phyloP scores from a whole-genome alignment of 1,140 invertebrate species.

The Onthophagus taurus region DNA sequence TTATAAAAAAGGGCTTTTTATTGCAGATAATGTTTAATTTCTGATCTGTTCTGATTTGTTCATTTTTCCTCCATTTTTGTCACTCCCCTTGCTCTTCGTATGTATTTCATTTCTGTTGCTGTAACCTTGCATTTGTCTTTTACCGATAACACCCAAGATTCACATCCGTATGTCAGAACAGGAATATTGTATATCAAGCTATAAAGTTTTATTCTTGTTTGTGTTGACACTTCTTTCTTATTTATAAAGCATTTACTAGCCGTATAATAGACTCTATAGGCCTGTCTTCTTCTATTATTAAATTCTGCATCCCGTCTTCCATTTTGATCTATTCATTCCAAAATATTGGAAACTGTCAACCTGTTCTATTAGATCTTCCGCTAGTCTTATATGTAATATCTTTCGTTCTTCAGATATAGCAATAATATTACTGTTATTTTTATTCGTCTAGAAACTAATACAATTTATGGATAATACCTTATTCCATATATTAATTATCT shows the following conservation, averaged over 20 bases:
- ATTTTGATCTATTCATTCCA: neutral
- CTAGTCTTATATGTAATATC: neutral
- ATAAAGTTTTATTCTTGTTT: neutral
- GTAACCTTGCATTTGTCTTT: constrained; percentile 6
- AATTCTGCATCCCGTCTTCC: constrained; percentile 1
- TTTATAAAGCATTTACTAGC: neutral
- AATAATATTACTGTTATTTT: neutral
- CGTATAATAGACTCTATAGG: neutral
- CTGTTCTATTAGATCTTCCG: neutral
- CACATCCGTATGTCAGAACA: constrained; percentile 8
- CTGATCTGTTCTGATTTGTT: neutral
- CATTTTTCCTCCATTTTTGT: constrained; percentile 4
- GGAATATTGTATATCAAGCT: too few species aligned
- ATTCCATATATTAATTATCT: neutral
- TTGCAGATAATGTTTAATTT: too few species aligned
- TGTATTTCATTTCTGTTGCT: constrained; percentile 13
- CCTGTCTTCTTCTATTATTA: neutral
- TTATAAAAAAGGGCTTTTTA: too few species aligned
- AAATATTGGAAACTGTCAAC: constrained; percentile 5
- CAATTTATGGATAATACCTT: neutral
- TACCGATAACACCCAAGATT: constrained; percentile 3
- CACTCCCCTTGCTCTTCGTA: constrained; percentile 2
- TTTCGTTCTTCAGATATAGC: neutral
- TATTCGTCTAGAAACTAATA: neutral
- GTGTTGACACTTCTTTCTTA: constrained; percentile 1